Percentiles rank a stretch among this genome's conserved stretches.
Evolutionary conservation across 2,888 invertebrate genomes (phyloP).

Genomic region (Dasypolia templi): DNA sequence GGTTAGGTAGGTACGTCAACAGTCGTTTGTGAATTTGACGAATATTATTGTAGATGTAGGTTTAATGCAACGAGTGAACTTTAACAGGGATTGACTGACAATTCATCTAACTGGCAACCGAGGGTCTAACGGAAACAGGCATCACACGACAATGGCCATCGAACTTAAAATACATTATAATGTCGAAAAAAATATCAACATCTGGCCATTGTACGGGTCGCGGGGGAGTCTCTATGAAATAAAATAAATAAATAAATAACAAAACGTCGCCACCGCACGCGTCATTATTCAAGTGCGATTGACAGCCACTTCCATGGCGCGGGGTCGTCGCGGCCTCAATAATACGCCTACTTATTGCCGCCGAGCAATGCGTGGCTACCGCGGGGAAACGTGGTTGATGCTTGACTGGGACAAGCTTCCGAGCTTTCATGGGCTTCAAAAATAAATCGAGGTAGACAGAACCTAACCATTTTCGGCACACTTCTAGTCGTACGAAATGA

Average conservation of each 20-base stretch:
- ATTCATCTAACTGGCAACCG: constrained; percentile 64
- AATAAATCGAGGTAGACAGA: not conserved
- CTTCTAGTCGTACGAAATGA: not conserved
- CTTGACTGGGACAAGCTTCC: constrained; percentile 18
- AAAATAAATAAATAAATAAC: constrained; percentile 87
- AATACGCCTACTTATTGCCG: constrained; percentile 89
- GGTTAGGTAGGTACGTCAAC: not conserved
- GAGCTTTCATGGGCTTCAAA: not conserved
- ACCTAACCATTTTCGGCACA: too few relatives aligned
- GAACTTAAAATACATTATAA: constrained; percentile 88
- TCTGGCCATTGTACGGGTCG: constrained; percentile 87
- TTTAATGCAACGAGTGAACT: constrained; percentile 59
- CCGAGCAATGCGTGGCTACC: constrained; percentile 70
- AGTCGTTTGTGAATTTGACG: not conserved
- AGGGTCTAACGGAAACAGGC: constrained; percentile 83
- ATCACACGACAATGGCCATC: constrained; percentile 80
- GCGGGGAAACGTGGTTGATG: constrained; percentile 45
- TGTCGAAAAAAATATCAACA: constrained; percentile 88
- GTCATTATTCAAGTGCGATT: constrained; percentile 89
- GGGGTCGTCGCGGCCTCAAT: constrained; percentile 79
- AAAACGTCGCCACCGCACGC: constrained; percentile 89
- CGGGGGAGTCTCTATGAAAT: constrained; percentile 85
- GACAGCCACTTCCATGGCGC: constrained; percentile 88
- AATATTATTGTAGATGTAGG: constrained; percentile 17
- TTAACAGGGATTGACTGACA: constrained; percentile 60